Evolutionary conservation across 2,113 vertebrate species (phyloP), one percentile per base, ranked within the genome.

Genomic region (Dromiciops gliroides): DNA sequence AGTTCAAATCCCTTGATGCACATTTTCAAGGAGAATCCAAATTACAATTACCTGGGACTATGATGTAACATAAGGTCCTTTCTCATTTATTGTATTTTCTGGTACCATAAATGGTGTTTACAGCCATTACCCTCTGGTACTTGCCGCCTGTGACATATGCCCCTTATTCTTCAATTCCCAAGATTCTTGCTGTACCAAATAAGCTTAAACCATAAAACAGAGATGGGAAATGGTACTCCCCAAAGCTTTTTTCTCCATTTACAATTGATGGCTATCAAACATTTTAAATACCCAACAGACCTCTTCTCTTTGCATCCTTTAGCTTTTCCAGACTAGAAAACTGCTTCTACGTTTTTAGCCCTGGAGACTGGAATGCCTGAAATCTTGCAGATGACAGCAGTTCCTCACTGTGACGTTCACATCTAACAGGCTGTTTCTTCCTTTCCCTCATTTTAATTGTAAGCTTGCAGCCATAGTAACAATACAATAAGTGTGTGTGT

Each of bases 381-480:
- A 96, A 4, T 93, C 16, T 89, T 97, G 88, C 48, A 93, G 94
- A 95, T 96, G 96, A 95, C 92, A 95, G n/a, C 67, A 91, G 91
- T 97, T 98, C 96, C 95, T 97, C 93, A 31, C 60, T 97, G 51
- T 94, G 97, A 96, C 89, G 48, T 96, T 94, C 91, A 92, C 92
- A 97, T 92, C 24, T 94, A 95, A 60, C 52, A 95, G 49, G 49
- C 90, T 94, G 26, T 47, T 95, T 96, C 95, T 92, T 96, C 22
- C 44, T 90, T 95, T 31, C 88, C 7, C 52, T 96, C 25, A 26
- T 52, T 50, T 96, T 96, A 95, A 94, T 92, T 91, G 92, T 92
- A 96, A 96, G 49, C 93, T 97, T 96, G 95, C 89, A 97, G n/a
- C 89, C 83, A 90, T 94, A 97, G 98, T 95, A 92, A 56, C 89